Conservation (phyloP, 2,797 vertebrate genomes). For the Chelmon rostratus region DNA sequence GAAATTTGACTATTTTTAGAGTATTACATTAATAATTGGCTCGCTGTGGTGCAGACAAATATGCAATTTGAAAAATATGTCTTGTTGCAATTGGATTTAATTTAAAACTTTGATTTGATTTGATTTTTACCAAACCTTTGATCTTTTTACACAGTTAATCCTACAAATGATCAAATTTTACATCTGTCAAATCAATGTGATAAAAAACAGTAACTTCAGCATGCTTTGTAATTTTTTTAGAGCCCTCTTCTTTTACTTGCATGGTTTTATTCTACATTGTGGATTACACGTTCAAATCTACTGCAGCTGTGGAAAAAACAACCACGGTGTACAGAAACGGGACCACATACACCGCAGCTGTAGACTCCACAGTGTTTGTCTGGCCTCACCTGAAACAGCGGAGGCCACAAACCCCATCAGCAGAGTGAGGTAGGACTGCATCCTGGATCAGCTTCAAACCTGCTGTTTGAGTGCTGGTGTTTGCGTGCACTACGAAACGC, state of each 20-base stretch:
- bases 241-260: not conserved
- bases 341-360: too few relatives aligned
- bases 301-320: not conserved
- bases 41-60: not conserved
- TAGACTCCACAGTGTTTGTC: not conserved
- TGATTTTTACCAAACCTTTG: not conserved
- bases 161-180: not conserved
- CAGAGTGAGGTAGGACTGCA: conserved; percentile 72
- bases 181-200: conserved; percentile 4
- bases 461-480: conserved; percentile 35
- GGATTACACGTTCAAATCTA: not conserved
- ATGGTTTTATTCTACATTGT: not conserved
- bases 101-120: not conserved
- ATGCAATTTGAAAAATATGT: not conserved
- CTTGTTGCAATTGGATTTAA: not conserved
- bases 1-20: conserved; percentile 5
- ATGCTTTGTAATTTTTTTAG: not conserved
- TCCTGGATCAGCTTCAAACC: conserved; percentile 73
- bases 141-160: not conserved
- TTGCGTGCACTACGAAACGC: conserved; percentile 11
- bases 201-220: not conserved
- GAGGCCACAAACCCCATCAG: conserved; percentile 72
- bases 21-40: conserved; percentile 5
- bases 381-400: conserved; percentile 72
- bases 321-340: too few relatives aligned